These are phyloP conservation scores for Drosophila neonasuta DNA, from an alignment of 2,888 invertebrate genomes.

Conservation along the genomic window DNA sequence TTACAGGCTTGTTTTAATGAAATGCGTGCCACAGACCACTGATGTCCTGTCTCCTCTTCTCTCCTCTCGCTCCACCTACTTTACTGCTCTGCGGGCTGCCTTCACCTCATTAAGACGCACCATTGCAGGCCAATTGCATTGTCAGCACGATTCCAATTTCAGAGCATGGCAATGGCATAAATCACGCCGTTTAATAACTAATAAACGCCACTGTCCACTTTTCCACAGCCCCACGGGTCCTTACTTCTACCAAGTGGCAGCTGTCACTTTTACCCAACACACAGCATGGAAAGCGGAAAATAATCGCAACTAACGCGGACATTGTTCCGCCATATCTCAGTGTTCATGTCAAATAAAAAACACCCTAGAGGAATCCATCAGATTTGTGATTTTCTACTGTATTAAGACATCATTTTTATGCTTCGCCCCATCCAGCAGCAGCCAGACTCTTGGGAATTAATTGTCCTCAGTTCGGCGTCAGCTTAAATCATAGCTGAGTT, in stretches of 20 bases:
- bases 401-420: constrained; percentile 73
- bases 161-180: constrained; percentile 46
- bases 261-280: constrained; percentile 76
- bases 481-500: constrained; percentile 35
- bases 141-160: constrained; percentile 35
- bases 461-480: constrained; percentile 26
- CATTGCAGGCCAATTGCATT: constrained; percentile 54
- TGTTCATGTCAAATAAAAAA: constrained; percentile 60
- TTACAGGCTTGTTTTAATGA: constrained; percentile 56
- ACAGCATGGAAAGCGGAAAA: constrained; percentile 74
- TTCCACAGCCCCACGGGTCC: constrained; percentile 33
- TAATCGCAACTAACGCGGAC: constrained; percentile 54
- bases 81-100: constrained; percentile 20
- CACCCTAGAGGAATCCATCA: constrained; percentile 74
- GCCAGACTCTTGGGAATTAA: constrained; percentile 30
- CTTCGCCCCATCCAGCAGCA: constrained; percentile 13
- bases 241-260: constrained; percentile 77
- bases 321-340: constrained; percentile 13
- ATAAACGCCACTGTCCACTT: constrained; percentile 59
- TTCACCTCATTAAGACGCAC: constrained; percentile 62
- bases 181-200: constrained; percentile 74
- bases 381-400: constrained; percentile 63
- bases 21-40: constrained; percentile 46
- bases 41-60: constrained; percentile 14
- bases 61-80: not conserved